Conservation (phyloP, 2,113 vertebrate genomes). For the Morone chrysops region DNA sequence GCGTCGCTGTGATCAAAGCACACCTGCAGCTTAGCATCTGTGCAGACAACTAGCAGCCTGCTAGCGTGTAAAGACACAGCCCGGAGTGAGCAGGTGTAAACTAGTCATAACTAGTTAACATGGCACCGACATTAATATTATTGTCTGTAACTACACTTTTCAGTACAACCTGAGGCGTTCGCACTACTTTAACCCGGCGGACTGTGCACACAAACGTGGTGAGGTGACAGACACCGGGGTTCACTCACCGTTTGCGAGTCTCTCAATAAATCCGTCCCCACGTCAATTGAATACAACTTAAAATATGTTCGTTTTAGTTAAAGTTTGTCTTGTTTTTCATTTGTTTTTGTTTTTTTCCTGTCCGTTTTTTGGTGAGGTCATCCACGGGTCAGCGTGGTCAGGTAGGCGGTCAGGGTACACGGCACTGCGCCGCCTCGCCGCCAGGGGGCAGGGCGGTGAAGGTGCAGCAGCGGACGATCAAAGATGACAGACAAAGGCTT, state of each 20-base stretch:
- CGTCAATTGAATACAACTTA: neutral
- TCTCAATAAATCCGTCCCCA: neutral
- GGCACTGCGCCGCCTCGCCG: slow-evolving; percentile 2
- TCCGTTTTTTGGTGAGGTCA: slow-evolving; percentile 14
- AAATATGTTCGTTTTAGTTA: fast-evolving
- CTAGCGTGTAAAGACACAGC: neutral
- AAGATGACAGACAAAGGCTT: neutral
- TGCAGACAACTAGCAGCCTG: slow-evolving; percentile 7
- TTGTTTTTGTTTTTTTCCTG: neutral
- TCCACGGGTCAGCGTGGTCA: slow-evolving; percentile 45
- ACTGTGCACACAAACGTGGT: neutral
- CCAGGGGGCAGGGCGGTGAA: slow-evolving; percentile 7
- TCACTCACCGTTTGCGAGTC: slow-evolving; percentile 53
- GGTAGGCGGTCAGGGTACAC: neutral
- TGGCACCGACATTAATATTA: neutral
- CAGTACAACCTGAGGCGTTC: too few species aligned
- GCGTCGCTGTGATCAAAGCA: neutral
- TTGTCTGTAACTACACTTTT: neutral
- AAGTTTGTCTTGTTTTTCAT: neutral
- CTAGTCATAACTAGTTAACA: slow-evolving; percentile 9
- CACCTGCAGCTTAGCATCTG: slow-evolving; percentile 35
- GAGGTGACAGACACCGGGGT: neutral
- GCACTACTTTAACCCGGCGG: too few species aligned
- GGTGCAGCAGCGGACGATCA: neutral
- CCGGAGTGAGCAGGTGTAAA: neutral